Percentiles rank a stretch among this genome's conserved stretches.
These are phyloP conservation scores for Ataeniobius toweri DNA, from an alignment of 2,797 vertebrate genomes.

Conservation along the genomic window DNA sequence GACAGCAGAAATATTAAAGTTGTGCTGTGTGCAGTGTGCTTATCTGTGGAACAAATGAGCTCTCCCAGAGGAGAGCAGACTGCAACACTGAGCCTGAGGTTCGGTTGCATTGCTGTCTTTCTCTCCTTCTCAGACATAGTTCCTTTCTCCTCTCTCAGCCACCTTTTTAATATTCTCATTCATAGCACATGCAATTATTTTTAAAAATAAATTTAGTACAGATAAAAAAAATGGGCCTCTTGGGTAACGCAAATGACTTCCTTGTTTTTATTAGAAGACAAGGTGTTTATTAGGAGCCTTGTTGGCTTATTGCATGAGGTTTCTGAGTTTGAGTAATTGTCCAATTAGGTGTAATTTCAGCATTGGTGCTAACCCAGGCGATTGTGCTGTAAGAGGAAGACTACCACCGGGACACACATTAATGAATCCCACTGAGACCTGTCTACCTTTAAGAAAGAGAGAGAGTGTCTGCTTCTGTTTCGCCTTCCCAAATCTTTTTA, in stretches of 20 bases:
- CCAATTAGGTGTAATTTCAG: constrained; percentile 99
- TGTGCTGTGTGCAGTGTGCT: constrained; percentile 75
- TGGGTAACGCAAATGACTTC: constrained; percentile 97
- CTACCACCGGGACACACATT: constrained; percentile 91
- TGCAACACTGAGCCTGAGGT: constrained; percentile 84
- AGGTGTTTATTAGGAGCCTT: constrained; percentile 99
- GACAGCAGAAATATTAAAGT: constrained; percentile 85
- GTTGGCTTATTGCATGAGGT: constrained; percentile 95
- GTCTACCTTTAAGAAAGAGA: constrained; percentile 86
- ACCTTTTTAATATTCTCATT: constrained; percentile 94
- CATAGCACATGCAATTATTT: constrained; percentile 92
- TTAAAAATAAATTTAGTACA: constrained; percentile 97
- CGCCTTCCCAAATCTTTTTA: constrained; percentile 91
- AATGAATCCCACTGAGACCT: constrained; percentile 99
- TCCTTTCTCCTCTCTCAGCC: constrained; percentile 70
- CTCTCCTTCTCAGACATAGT: constrained; percentile 44
- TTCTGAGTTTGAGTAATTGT: constrained; percentile 99
- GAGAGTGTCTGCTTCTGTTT: constrained; percentile 88
- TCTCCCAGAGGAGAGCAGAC: constrained; percentile 87
- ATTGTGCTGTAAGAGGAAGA: constrained; percentile 89
- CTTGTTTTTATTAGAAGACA: constrained; percentile 99
- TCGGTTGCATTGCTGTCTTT: constrained; percentile 86
- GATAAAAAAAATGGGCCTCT: constrained; percentile 89
- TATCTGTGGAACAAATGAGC: constrained; percentile 86
- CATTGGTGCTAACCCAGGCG: constrained; percentile 91